Percentiles rank a stretch among this genome's conserved stretches.
These are phyloP conservation scores for Virgularia gustaviana DNA, from an alignment of 92 coral and sea anemone species.

Conservation along the genomic window DNA sequence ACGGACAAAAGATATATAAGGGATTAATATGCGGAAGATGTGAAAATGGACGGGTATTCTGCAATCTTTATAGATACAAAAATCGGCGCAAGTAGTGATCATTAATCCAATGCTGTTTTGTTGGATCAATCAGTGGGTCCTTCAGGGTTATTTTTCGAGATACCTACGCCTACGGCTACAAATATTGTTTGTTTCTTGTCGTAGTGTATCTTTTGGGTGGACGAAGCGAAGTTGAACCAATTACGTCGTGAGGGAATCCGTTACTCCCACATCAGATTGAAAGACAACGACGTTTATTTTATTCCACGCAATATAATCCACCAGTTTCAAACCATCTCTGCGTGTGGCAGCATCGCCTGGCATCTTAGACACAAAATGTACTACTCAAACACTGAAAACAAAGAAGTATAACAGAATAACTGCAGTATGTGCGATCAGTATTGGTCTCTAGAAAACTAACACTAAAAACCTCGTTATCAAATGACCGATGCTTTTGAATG, in stretches of 20 bases:
- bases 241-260: slow-evolving; percentile 84
- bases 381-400: slow-evolving; percentile 56
- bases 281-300: slow-evolving; percentile 97
- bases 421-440: neutral
- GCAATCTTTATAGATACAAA: too few relatives aligned
- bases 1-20: too few relatives aligned
- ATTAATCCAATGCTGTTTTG: neutral
- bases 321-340: slow-evolving; percentile 90
- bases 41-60: too few relatives aligned
- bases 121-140: too few relatives aligned
- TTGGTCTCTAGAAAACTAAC: neutral
- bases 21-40: too few relatives aligned
- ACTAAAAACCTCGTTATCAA: neutral
- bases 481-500: too few relatives aligned
- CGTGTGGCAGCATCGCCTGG: slow-evolving; percentile 96
- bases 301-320: slow-evolving; percentile 94
- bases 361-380: slow-evolving; percentile 94
- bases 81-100: too few relatives aligned
- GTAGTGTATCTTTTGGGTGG: slow-evolving; percentile 95
- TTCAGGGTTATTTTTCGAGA: too few relatives aligned
- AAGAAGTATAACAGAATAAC: slow-evolving; percentile 1
- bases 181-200: neutral
- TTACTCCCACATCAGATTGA: slow-evolving; percentile 64
- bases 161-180: too few relatives aligned
- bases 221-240: slow-evolving; percentile 96